These are phyloP conservation scores for Aurelia sp. DNA, from an alignment of 30 jellyfish, hydroid and myxozoan genomes.

Conservation along the genomic window DNA sequence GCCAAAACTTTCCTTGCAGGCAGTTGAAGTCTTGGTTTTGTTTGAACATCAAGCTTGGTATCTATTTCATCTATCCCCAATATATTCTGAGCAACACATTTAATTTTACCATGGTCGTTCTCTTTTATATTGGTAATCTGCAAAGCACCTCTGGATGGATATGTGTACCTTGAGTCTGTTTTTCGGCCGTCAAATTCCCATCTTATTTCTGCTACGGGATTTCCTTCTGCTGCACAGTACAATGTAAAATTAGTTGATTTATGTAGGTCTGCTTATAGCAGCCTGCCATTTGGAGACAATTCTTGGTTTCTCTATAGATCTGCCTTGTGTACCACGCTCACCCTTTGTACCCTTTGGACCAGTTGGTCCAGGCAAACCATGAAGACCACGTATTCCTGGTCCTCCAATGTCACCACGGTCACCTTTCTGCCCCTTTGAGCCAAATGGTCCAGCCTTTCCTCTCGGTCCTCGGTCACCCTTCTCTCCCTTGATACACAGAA, in stretches of 20 bases:
- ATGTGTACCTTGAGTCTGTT: conserved; percentile 26
- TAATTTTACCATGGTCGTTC: conserved; percentile 13
- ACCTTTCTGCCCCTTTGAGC: conserved; percentile 29
- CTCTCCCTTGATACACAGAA: conserved; percentile 15
- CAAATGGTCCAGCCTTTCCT: conserved; percentile 48
- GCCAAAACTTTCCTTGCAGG: neutral
- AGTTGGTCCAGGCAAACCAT: neutral
- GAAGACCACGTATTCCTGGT: conserved; percentile 3
- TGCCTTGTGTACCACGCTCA: neutral
- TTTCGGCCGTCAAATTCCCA: conserved; percentile 25
- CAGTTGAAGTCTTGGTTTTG: conserved; percentile 29
- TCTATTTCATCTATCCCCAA: conserved; percentile 28
- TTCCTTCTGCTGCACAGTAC: conserved; percentile 42
- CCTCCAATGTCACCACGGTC: conserved; percentile 9
- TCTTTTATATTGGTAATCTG: conserved; percentile 1
- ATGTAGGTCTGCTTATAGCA: neutral
- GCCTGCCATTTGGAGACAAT: neutral
- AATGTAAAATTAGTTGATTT: conserved; percentile 10
- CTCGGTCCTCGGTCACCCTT: conserved; percentile 20
- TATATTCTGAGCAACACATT: conserved; percentile 34
- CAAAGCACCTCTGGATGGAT: conserved; percentile 24
- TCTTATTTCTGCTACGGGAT: conserved; percentile 12
- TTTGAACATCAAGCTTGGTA: conserved; percentile 25
- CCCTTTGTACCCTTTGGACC: neutral
- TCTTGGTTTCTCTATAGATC: neutral